Evolutionary conservation across 2,113 vertebrate genomes (phyloP).

Genomic region (Hemicordylus capensis): DNA sequence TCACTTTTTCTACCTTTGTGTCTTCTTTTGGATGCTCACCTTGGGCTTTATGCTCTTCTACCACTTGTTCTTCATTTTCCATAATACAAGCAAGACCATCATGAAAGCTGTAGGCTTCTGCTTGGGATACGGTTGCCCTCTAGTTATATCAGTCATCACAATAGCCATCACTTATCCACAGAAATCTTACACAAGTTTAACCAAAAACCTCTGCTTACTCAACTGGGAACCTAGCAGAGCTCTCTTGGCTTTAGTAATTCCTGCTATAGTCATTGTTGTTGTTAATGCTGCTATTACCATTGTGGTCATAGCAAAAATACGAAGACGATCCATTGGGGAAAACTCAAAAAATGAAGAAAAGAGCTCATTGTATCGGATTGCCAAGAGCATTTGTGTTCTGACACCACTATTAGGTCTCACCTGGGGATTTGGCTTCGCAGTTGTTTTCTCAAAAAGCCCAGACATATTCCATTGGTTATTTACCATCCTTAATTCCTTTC

Average conservation of each 20-base stretch:
- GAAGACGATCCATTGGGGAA: slow-evolving; percentile 79
- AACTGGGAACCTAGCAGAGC: slow-evolving; percentile 79
- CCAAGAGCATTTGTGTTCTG: slow-evolving; percentile 78
- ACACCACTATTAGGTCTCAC: slow-evolving; percentile 80
- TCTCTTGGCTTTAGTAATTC: slow-evolving; percentile 82
- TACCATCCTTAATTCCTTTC: slow-evolving; percentile 74
- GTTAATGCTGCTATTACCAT: slow-evolving; percentile 82
- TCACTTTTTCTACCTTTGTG: slow-evolving; percentile 88
- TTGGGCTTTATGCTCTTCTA: slow-evolving; percentile 90
- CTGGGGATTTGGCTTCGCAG: slow-evolving; percentile 78
- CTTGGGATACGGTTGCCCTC: slow-evolving; percentile 86
- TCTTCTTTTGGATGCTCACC: slow-evolving; percentile 95
- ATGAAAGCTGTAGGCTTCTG: slow-evolving; percentile 79
- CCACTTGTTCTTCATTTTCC: slow-evolving; percentile 85
- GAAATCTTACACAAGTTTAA: slow-evolving; percentile 70
- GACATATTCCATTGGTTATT: slow-evolving; percentile 73
- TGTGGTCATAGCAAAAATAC: slow-evolving; percentile 88
- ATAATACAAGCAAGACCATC: slow-evolving; percentile 80
- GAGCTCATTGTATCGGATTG: slow-evolving; percentile 72
- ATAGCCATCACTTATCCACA: slow-evolving; percentile 66
- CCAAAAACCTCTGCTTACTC: slow-evolving; percentile 82
- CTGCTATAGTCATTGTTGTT: slow-evolving; percentile 81
- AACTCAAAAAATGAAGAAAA: slow-evolving; percentile 72
- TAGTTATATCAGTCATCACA: slow-evolving; percentile 80
- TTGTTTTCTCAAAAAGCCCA: slow-evolving; percentile 24